Conservation (phyloP, 2,888 invertebrate species). For the Argyresthia albistria region DNA sequence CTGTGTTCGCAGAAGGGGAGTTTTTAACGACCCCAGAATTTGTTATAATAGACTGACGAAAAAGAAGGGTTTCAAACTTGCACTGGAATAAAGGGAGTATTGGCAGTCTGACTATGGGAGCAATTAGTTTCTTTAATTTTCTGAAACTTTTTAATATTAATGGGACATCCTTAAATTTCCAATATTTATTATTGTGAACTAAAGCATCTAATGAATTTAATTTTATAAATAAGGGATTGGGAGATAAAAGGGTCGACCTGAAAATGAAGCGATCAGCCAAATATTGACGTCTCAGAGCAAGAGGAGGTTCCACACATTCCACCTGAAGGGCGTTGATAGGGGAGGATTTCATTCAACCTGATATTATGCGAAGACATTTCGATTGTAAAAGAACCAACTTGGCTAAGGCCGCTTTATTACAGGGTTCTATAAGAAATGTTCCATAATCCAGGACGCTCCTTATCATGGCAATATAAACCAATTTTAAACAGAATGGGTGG, state of each 20-base stretch:
- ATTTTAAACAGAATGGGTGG: not conserved
- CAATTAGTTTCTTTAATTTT: not conserved
- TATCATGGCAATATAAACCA: conserved; percentile 2
- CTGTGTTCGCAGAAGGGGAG: not conserved
- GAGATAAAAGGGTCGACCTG: not conserved
- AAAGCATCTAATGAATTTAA: not conserved
- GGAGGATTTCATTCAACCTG: conserved; percentile 1
- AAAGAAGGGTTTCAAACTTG: not conserved
- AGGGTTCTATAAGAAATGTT: not conserved
- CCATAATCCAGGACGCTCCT: conserved; percentile 3
- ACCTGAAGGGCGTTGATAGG: conserved; percentile 3
- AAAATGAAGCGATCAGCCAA: not conserved
- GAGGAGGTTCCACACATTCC: conserved; percentile 4
- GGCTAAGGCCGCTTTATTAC: not conserved
- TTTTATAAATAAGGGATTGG: not conserved
- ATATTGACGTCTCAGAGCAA: not conserved
- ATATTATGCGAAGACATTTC: conserved; percentile 1
- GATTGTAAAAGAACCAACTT: conserved; percentile 1
- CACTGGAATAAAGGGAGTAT: not conserved
- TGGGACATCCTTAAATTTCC: not conserved
- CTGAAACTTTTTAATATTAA: not conserved
- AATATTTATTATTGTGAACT: not conserved
- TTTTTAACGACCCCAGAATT: not conserved
- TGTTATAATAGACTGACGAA: not conserved
- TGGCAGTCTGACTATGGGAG: not conserved